These are phyloP conservation scores for Orchesella cincta DNA, from an alignment of 1,140 invertebrate species.

Conservation along the genomic window DNA sequence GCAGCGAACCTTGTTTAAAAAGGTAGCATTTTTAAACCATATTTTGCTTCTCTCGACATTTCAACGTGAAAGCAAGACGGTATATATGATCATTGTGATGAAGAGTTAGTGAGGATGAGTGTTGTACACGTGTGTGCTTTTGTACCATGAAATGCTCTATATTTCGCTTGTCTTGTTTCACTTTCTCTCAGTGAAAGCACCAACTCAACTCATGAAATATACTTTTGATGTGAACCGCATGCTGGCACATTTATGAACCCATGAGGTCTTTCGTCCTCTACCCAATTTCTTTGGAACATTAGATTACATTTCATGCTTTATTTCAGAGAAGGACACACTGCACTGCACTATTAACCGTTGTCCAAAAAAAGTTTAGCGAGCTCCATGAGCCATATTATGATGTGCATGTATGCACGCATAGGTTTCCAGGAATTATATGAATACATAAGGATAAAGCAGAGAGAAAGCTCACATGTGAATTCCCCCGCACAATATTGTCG, in stretches of 20 bases:
- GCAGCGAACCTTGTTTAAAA: not conserved
- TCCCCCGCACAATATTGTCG: not conserved
- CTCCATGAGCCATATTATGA: too few species aligned
- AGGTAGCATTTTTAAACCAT: not conserved
- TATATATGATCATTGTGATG: not conserved
- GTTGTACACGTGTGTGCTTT: not conserved
- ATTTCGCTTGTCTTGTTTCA: not conserved
- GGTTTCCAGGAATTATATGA: not conserved
- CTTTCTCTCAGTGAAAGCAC: too few species aligned
- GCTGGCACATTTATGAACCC: conserved; percentile 42
- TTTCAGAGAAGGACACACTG: too few species aligned
- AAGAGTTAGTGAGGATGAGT: not conserved
- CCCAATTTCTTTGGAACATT: not conserved
- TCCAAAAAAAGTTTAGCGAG: too few species aligned
- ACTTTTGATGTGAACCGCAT: conserved; percentile 42
- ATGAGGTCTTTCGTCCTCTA: not conserved
- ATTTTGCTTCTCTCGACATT: not conserved
- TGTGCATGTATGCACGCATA: not conserved
- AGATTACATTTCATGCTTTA: not conserved
- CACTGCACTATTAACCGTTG: too few species aligned
- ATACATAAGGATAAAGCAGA: too few species aligned
- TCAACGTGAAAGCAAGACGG: not conserved
- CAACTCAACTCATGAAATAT: conserved; percentile 23
- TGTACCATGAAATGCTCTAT: not conserved
- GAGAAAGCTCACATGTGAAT: not conserved